Evolutionary conservation across 2,888 invertebrate genomes (phyloP), one percentile per base, ranked within the genome.

Genomic region (Catocala sponsa): DNA sequence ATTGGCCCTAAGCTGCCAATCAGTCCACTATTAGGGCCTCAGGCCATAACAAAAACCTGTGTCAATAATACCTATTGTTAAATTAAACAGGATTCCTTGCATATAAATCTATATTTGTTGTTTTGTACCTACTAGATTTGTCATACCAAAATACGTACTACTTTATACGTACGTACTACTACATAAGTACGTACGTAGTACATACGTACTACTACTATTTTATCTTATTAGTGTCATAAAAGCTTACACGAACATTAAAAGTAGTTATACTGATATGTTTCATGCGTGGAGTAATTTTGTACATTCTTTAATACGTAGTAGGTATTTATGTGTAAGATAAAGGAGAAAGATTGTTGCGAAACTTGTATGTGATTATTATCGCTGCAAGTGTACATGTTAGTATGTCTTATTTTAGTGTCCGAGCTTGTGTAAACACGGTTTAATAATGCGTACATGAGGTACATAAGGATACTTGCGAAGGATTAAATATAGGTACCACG

Each of bases 281-380:
- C 63, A 53, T 63, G 25, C 68, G 46, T 49, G 51, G 56, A 35
- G 46, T 63, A 67, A 67, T 74, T 73, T 70, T 25, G 57, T 59
- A 57, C 59, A 67, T 70, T 70, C 60, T 73, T 65, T 10, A 59
- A 53, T 63, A 52, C 38, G 55, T 56, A 74, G 60, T 60, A 65
- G 52, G 70, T 64, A 65, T 59, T 65, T 73, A 70, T 58, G 77
- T 63, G 56, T 64, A 74, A 76, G 60, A 51, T 63, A 65, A 64
- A 60, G 60, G 63, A 68, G 71, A 65, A 54, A 63, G 65, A 73
- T 68, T 58, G 68, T 71, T 74, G 65, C 71, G 54, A 75, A 74
- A 71, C 74, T 75, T 42, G 77, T 77, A 71, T 74, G 62, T 68
- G 71, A 74, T 75, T 74, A 77, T 68, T 68, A 74, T 77, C 68